Base-by-base conservation (phyloP, 2,888 invertebrate species). In the Stenodera caucasica region DNA sequence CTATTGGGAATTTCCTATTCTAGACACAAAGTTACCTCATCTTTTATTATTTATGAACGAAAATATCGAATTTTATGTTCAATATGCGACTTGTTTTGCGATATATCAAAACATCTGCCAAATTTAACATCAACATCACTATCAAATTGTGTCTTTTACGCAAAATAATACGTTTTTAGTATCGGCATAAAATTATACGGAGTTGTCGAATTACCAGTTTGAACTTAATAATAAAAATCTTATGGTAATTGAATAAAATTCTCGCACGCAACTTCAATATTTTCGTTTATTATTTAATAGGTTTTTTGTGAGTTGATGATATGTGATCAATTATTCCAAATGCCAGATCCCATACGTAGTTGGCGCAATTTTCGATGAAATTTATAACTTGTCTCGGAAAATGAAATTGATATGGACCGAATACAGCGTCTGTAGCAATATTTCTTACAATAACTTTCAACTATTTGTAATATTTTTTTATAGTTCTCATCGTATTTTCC, bases 1-100 rank as follows among this genome's bases (percentile, higher is more conserved):
- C 55, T 50, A 23, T 15, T 11, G 50, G 33, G 55, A 55, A 52
- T 55, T 55, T 50, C 51, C 51, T 21, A 51, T 55, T 56, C 55
- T 14, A 51, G 23, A 30, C 45, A 53, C 53, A 55, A 40, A 53
- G 33, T 53, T 53, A 18, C 12, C 18, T 33, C 9, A 9, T 32
- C 52, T 11, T 53, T 53, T 35, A 53, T 53, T 53, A 53, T 53
- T 53, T 53, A 53, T 35, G 35, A 18, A 53, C 7, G 21, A 53
- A 23, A 4, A 33, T 53, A 53, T 53, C 33, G 53, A 53, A 30
- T 53, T 53, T 53, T 30, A 14, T 21, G 18, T 21, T 2, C 14
- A 15, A 53, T 2, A 23, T 32, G 15, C 23, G 23, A 51, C 30
- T 18, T 18, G 51, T 53, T 53, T 21, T 29, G 21, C 15, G 8